Conservation (phyloP, 2,888 invertebrate genomes). For the Dolichopus griseipennis region DNA sequence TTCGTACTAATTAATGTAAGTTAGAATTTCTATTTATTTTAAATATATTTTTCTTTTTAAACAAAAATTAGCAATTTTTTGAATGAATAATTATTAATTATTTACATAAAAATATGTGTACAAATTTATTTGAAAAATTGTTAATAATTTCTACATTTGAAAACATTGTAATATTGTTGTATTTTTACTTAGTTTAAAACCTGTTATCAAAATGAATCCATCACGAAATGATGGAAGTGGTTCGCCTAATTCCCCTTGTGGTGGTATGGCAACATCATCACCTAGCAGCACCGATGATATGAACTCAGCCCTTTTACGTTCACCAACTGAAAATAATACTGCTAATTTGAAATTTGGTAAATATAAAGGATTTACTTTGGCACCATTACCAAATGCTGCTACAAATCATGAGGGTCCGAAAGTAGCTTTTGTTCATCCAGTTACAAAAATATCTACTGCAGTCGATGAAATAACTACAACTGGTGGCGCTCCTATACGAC, state of each 20-base stretch:
- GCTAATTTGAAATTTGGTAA: constrained; percentile 69
- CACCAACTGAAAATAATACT: constrained; percentile 48
- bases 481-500: constrained; percentile 44
- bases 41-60: background rate
- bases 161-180: background rate
- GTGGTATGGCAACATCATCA: constrained; percentile 45
- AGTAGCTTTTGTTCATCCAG: constrained; percentile 48
- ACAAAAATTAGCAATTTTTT: too few relatives aligned
- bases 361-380: constrained; percentile 74
- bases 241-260: constrained; percentile 33
- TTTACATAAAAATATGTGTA: too few relatives aligned
- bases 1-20: background rate
- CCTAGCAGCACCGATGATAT: constrained; percentile 59
- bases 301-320: constrained; percentile 58
- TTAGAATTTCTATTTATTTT: background rate
- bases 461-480: constrained; percentile 28
- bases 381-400: constrained; percentile 36
- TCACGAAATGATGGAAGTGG: constrained; percentile 23
- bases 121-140: background rate
- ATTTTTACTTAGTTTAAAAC: constrained; percentile 34
- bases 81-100: too few relatives aligned
- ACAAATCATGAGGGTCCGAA: constrained; percentile 41
- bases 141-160: background rate
- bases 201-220: constrained; percentile 27
- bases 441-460: constrained; percentile 25